phyloP scores from a whole-genome alignment of 2,113 vertebrate genomes.

The Grallaria varia region DNA sequence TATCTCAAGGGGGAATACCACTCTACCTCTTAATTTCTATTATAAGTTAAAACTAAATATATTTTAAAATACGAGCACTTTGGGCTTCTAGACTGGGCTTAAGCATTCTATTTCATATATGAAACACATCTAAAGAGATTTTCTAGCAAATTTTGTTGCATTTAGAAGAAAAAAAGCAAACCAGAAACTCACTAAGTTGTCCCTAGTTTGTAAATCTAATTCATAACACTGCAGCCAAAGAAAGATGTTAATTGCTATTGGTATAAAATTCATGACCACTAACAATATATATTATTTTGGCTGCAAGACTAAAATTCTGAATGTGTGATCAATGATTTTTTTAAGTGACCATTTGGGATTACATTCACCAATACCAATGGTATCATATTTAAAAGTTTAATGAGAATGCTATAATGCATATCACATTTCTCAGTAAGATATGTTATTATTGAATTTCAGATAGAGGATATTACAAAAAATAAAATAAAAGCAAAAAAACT shows the following conservation, averaged over 20 bases:
- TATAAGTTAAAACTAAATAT: not conserved
- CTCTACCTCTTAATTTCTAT: not conserved
- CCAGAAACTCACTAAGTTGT: not conserved
- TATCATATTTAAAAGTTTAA: conserved; percentile 59
- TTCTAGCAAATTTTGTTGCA: not conserved
- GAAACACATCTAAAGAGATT: not conserved
- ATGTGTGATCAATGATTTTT: conserved; percentile 32
- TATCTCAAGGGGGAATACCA: not conserved
- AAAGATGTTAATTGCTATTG: not conserved
- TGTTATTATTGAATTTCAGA: conserved; percentile 32
- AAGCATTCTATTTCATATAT: not conserved
- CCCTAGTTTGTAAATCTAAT: not conserved
- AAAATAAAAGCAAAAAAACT: conserved; percentile 2
- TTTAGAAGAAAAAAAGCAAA: not conserved
- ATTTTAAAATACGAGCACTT: not conserved
- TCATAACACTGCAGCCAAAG: not conserved
- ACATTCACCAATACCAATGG: conserved; percentile 49
- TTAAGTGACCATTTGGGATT: conserved; percentile 48
- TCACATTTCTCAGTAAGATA: conserved; percentile 24
- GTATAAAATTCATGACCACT: not conserved
- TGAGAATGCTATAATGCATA: conserved; percentile 22
- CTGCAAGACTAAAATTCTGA: conserved; percentile 11
- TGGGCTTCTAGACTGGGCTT: not conserved
- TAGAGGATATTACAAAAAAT: conserved; percentile 11
- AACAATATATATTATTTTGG: not conserved